Evolutionary conservation across 1,140 invertebrate species (phyloP), one percentile per base, ranked within the genome.

Genomic region (Agrypnia vestita): DNA sequence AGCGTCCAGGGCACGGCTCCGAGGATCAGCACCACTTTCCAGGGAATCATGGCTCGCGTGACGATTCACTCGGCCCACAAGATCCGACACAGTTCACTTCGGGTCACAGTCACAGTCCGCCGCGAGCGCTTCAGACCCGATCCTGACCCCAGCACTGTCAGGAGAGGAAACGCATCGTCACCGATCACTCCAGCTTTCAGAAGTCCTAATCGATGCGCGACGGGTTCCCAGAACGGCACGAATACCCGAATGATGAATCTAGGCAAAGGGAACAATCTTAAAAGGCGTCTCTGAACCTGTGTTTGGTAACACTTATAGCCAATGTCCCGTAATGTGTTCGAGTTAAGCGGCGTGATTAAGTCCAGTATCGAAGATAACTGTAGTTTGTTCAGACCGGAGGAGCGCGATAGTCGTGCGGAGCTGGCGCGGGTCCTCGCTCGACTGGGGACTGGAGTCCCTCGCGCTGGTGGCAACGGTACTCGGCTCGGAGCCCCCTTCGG

Each of bases 11-110:
- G 73, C 43, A 51, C 53, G 17, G 81, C 67, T 11, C 84, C 51
- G 56, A 84, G 83, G 64, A 87, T 15, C 46, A 85, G 72, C 59
- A 85, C 67, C 51, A 83, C 44, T 17, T 76, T 76, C 81, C 73
- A 84, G 49, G 56, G 17, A 74, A 67, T 55, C 81, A 82, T 79
- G 51, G 56, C 43, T 49, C 72, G 74, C 69, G 44, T 12, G 25
- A 6, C 76, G 35, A 53, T 49, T 73, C 59, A 78, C 43, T 53
- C 15, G 15, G 15, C 49, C 21, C 43, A 46, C 25, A 6, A 35
- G 25, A 35, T n/a, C 8, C 11, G 3, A 1, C 49, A 9, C 49
- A 51, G 19, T 21, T 61, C 71, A 62, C 53, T 47, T 25, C 17
- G 4, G n/a, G 12, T 21, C 25, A 17, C 55, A n/a, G n/a, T n/a